Base-by-base conservation (phyloP, 2,888 invertebrate species). In the Polymixis flavicincta region DNA sequence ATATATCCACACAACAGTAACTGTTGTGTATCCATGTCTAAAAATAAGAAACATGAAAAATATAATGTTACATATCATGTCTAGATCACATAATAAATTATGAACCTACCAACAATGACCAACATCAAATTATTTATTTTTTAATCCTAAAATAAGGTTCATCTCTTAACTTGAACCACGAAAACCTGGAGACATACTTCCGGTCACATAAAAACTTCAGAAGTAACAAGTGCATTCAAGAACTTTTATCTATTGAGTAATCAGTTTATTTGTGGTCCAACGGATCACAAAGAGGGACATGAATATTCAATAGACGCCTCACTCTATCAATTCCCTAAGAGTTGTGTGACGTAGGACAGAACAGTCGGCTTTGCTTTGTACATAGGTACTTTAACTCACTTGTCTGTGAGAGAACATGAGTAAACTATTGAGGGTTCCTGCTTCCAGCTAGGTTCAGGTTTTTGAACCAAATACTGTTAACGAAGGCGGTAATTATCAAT, bases 291-390 rank as follows among this genome's bases (percentile, higher is more conserved):
- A 93, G 91, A 71, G 87, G 85, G 74, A 75, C 87, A 94, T 95
- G 95, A 95, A 95, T 95, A 95, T 95, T 95, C 88, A 95, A 90
- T 85, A 91, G 90, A 86, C 82, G 63, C 66, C 92, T 92, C 90
- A 89, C 90, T 85, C 90, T 93, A 93, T 93, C 93, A 93, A 93
- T 91, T 94, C 91, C 89, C 14, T 28, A 55, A 72, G 89, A 87
- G 87, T 87, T 81, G 87, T 85, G 69, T 86, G 67, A 71, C 28
- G 68, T 17, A 48, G 48, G 42, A n/a, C 52, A 22, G 71, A 50
- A 64, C 54, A n/a, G 57, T 61, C 48, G 45, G 22, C 19, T 42
- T 50, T 48, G 14, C 25, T 50, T 42, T 3, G 9, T 28, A 65
- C 52, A 61, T 61, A n/a, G n/a, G n/a, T n/a, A n/a, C 61, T 78